These are phyloP conservation scores for Chelmon rostratus DNA, from an alignment of 2,797 vertebrate species.

Conservation along the genomic window DNA sequence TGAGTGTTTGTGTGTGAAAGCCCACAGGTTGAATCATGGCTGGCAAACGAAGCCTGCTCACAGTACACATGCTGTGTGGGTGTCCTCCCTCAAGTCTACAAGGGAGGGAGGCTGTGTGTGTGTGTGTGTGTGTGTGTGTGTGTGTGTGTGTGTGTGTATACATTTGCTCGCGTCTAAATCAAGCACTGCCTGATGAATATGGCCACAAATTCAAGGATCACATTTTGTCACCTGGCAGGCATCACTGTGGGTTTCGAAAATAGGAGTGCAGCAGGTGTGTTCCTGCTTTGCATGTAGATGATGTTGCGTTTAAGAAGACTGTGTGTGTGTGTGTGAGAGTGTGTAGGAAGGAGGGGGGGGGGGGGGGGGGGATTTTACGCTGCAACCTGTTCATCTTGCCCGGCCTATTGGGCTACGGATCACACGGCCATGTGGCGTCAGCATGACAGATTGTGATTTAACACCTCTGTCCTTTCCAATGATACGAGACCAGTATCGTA, in stretches of 20 bases:
- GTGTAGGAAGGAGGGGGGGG: neutral
- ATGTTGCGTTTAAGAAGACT: constrained; percentile 17
- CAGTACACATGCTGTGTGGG: constrained; percentile 83
- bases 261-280: constrained; percentile 26
- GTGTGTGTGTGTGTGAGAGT: neutral
- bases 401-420: constrained; percentile 3
- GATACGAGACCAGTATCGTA: constrained; percentile 52
- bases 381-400: constrained; percentile 46
- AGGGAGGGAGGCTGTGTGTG: constrained; percentile 43
- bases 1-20: constrained; percentile 59
- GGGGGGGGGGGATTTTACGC: constrained; percentile 3
- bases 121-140: constrained; percentile 30
- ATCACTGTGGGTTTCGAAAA: constrained; percentile 16
- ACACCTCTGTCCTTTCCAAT: constrained; percentile 73
- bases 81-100: constrained; percentile 67
- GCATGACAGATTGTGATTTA: constrained; percentile 75
- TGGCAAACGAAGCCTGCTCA: constrained; percentile 65
- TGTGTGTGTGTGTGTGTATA: constrained; percentile 14
- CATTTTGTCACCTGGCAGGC: constrained; percentile 42
- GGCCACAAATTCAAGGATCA: constrained; percentile 40
- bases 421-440: constrained; percentile 39
- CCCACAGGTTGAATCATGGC: constrained; percentile 80
- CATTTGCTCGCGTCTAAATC: constrained; percentile 26
- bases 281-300: constrained; percentile 35
- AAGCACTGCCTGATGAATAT: constrained; percentile 43